A percentile compares a stretch with the other conserved stretches of the same genome.
Evolutionary conservation across 2,797 vertebrate species (phyloP).

Genomic region (Chiroxiphia lanceolata): DNA sequence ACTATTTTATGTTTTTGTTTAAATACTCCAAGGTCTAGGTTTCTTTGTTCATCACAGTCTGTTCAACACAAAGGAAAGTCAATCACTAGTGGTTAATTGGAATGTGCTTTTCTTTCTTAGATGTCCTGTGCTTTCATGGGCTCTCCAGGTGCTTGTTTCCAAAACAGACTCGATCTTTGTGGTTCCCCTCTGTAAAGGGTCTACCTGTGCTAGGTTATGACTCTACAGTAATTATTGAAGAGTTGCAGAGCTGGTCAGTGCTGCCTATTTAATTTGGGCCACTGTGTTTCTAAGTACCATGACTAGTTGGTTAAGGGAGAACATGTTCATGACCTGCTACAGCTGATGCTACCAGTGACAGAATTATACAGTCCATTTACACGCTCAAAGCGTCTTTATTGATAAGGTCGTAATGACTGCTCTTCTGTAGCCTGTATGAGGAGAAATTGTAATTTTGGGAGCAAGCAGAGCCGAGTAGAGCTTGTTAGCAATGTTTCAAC

Average conservation of each 20-base stretch:
- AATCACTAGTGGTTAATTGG: background rate
- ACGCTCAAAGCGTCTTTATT: background rate
- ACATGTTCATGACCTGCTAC: fast-evolving
- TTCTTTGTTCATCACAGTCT: background rate
- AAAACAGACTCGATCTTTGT: background rate
- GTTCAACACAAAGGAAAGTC: background rate
- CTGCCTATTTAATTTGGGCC: background rate
- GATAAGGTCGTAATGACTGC: background rate
- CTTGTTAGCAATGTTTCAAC: background rate
- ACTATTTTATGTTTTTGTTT: background rate
- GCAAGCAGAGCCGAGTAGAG: background rate
- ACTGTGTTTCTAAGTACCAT: background rate
- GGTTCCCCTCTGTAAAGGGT: background rate
- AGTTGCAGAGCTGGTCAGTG: background rate
- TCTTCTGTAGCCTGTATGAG: background rate
- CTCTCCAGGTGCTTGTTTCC: background rate
- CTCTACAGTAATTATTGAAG: background rate
- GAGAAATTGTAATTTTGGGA: background rate
- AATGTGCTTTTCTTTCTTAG: background rate
- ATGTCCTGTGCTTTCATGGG: background rate
- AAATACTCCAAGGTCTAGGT: background rate
- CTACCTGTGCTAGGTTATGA: background rate
- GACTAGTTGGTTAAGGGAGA: background rate
- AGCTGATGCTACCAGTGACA: background rate
- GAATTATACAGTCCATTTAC: background rate